Evolutionary conservation across 35 echinoderm and acorn worm genomes (phyloP).

Genomic region (Strongylocentrotus purpuratus): DNA sequence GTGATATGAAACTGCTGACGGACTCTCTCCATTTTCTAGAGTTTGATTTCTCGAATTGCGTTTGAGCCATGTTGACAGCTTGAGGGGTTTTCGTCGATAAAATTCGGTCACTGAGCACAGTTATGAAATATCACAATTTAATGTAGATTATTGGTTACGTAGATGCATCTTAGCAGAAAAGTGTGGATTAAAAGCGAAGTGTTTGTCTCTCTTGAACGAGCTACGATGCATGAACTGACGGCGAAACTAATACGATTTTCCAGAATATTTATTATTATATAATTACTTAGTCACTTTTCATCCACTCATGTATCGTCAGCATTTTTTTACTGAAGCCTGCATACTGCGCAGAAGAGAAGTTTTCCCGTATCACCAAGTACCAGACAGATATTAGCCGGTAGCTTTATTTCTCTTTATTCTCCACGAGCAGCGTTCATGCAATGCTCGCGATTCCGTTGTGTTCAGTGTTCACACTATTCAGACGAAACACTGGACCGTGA

Average conservation of each 20-base stretch:
- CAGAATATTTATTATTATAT: not conserved
- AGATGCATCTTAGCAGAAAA: not conserved
- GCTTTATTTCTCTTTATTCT: not conserved
- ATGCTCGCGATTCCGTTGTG: not conserved
- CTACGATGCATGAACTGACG: not conserved
- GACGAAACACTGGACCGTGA: not conserved
- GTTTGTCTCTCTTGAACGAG: not conserved
- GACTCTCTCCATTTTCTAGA: not conserved
- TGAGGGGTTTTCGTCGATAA: not conserved
- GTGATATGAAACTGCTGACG: not conserved
- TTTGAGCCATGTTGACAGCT: not conserved
- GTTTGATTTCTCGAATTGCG: not conserved
- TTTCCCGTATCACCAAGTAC: not conserved
- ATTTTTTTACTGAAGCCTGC: not conserved
- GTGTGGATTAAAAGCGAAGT: not conserved
- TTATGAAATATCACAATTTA: not conserved
- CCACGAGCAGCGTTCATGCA: not conserved
- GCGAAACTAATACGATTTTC: not conserved
- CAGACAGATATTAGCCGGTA: not conserved
- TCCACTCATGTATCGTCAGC: not conserved
- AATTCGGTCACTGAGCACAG: not conserved
- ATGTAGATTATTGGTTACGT: not conserved
- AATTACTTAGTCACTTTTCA: not conserved
- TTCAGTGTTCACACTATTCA: not conserved
- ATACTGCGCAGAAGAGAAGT: not conserved